These are phyloP conservation scores for Callosobruchus maculatus DNA, from an alignment of 2,888 invertebrate species.

Conservation along the genomic window DNA sequence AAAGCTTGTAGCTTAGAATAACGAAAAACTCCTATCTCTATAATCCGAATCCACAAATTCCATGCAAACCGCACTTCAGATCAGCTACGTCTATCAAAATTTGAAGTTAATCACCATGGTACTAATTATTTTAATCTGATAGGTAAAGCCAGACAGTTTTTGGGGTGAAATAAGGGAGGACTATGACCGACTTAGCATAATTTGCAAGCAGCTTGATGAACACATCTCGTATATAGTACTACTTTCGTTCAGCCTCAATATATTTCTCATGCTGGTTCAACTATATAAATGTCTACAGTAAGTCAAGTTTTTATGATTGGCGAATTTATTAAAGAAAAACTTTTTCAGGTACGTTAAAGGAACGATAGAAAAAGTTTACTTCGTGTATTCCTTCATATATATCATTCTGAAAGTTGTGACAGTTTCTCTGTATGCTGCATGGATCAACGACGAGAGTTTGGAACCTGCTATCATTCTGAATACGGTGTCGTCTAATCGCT, in stretches of 20 bases:
- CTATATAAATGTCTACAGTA: constrained; percentile 28
- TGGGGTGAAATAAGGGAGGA: constrained; percentile 29
- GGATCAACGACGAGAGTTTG: constrained; percentile 40
- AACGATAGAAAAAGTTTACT: constrained; percentile 32
- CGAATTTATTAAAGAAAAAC: background rate
- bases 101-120: background rate
- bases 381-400: constrained; percentile 42
- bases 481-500: constrained; percentile 60
- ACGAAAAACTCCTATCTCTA: no score
- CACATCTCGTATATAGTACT: constrained; percentile 25
- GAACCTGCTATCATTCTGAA: constrained; percentile 52
- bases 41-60: no score
- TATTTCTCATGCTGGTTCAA: constrained; percentile 27
- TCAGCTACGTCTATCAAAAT: no score
- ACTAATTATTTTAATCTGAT: background rate
- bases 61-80: no score
- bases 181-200: constrained; percentile 24
- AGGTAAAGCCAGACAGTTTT: constrained; percentile 15
- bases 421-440: constrained; percentile 39
- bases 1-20: no score
- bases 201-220: constrained; percentile 26
- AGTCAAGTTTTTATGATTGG: background rate
- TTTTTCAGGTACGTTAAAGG: constrained; percentile 10
- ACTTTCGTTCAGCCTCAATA: constrained; percentile 28
- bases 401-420: constrained; percentile 34